Evolutionary conservation across 2,113 vertebrate genomes (phyloP).

Genomic region (Martes martes): DNA sequence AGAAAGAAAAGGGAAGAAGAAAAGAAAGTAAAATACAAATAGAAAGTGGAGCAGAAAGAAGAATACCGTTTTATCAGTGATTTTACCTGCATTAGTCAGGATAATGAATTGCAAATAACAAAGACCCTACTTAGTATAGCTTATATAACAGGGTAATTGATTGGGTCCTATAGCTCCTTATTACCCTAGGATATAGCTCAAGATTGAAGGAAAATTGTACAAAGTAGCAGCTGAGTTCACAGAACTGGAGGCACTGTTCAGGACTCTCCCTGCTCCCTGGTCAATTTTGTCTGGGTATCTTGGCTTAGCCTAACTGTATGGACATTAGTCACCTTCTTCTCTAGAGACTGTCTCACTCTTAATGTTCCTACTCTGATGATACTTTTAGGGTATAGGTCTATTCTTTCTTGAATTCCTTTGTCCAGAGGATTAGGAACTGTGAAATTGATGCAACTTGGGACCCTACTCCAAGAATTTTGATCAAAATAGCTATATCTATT

Average conservation of each 20-base stretch:
- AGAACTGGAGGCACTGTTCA: neutral
- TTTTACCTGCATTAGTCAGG: neutral
- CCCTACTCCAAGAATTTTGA: neutral
- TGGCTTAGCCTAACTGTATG: neutral
- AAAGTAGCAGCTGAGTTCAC: neutral
- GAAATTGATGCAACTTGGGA: neutral
- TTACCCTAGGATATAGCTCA: neutral
- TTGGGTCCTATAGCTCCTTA: neutral
- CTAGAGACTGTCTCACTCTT: neutral
- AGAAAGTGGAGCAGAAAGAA: neutral
- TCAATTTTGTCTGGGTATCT: no score
- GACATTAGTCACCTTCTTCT: neutral
- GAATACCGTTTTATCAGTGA: accelerated
- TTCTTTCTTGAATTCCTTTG: neutral
- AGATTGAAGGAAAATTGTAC: neutral
- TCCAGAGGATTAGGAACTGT: neutral
- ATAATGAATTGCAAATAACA: neutral
- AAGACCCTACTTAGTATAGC: neutral
- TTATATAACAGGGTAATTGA: neutral
- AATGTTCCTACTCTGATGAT: neutral
- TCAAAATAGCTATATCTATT: neutral
- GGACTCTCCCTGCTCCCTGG: no score
- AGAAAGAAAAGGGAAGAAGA: neutral
- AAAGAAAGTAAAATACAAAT: neutral
- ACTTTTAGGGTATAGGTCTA: neutral